These are phyloP conservation scores for Leptogaster cylindrica DNA, from an alignment of 2,888 invertebrate species.

Conservation along the genomic window DNA sequence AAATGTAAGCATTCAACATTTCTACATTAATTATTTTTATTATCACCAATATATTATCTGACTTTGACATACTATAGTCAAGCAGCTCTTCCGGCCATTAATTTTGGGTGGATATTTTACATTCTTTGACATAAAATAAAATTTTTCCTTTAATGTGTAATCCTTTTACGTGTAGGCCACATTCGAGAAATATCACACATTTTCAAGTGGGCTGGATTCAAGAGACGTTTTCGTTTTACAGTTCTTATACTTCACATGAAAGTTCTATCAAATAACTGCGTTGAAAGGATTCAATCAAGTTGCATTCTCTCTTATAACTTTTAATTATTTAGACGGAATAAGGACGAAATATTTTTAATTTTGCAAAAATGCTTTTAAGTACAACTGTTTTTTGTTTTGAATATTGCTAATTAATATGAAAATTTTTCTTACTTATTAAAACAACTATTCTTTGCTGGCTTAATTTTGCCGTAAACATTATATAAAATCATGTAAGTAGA, in stretches of 20 bases:
- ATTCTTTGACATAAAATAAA: neutral
- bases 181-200: constrained; percentile 27
- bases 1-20: neutral
- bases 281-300: no score
- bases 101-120: neutral
- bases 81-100: neutral
- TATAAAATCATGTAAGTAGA: neutral
- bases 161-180: no score
- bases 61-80: constrained; percentile 10
- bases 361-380: neutral
- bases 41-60: constrained; percentile 30
- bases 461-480: neutral
- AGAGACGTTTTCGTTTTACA: constrained; percentile 1
- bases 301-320: neutral
- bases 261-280: no score
- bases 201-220: constrained; percentile 14
- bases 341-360: constrained; percentile 19
- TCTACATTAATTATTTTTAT: constrained; percentile 8
- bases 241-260: no score
- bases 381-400: neutral
- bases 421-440: no score
- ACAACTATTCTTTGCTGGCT: no score
- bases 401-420: no score
- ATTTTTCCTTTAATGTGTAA: neutral
- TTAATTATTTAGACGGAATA: constrained; percentile 22